Base-by-base conservation (phyloP, 1,140 invertebrate genomes). In the Heliconius himera region DNA sequence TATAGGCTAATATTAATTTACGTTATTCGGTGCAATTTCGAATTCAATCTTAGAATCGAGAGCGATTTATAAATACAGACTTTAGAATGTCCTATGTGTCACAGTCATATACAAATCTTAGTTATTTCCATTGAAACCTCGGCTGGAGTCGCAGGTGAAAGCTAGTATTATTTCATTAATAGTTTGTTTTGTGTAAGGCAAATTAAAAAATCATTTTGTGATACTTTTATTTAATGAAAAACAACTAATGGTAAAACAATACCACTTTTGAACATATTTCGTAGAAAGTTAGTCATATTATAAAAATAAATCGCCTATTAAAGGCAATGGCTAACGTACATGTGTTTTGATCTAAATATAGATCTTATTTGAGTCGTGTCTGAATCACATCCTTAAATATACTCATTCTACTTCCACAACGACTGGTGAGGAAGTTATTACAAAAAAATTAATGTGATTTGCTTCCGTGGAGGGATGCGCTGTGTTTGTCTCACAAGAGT, bases 361-460 rank as follows among this genome's bases (percentile, higher is more conserved):
- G 73, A 75, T 33, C 70, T 36, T 70, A 51, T 78, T 74, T 74
- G 46, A 74, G 56, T 66, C 8, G 46, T n/a, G 56, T 74, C 78
- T 79, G 78, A 79, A 70, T 79, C 78, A 79, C 70, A 71, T 75
- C 78, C 60, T 75, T 75, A 79, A 79, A 79, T 79, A 79, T 54
- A 75, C 36, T 72, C 36, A 72, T 22, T 36, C n/a, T 72, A 38
- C 70, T 38, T 72, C 33, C 70, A 72, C 36, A 4, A 38, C 36
- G 33, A 72, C 9, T 41, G 33, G 70, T 4, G 36, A 72, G 29
- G 36, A 72, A 66, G 70, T 72, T 38, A 72, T 72, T 72, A 72
- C 60, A 66, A 66, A 72, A 20, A 72, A 38, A 72, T 41, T 33
- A 72, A 72, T 8, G 36, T 36, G 70, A 72, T 72, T 72, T n/a